phyloP scores from a whole-genome alignment of 2,888 invertebrate species.

The Leptopilina syphax region DNA sequence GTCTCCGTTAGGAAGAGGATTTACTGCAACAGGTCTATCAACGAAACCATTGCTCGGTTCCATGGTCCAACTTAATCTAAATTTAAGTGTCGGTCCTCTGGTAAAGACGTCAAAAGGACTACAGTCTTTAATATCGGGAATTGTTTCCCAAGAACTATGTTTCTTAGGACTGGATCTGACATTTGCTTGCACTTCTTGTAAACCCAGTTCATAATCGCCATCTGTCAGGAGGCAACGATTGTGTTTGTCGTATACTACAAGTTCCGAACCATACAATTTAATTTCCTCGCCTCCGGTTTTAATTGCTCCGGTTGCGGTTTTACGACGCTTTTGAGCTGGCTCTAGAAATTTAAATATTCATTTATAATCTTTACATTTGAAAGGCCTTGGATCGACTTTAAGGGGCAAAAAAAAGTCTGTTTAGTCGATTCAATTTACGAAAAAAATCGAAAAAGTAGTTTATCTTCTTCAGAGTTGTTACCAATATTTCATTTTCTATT shows the following conservation, averaged over 20 bases:
- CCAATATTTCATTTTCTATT: no score
- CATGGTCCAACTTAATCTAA: slow-evolving; percentile 90
- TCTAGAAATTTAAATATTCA: slow-evolving; percentile 75
- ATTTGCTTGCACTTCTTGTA: slow-evolving; percentile 84
- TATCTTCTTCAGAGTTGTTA: no score
- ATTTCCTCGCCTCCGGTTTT: slow-evolving; percentile 77
- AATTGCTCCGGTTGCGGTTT: slow-evolving; percentile 77
- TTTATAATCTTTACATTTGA: no score
- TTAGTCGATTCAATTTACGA: no score
- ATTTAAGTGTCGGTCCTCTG: slow-evolving; percentile 89
- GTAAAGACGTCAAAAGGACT: slow-evolving; percentile 87
- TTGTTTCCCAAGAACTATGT: slow-evolving; percentile 85
- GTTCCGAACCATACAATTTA: slow-evolving; percentile 86
- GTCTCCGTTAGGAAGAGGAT: slow-evolving; percentile 71
- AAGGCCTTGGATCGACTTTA: no score
- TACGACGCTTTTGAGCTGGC: slow-evolving; percentile 85
- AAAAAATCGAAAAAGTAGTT: no score
- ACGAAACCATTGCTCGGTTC: slow-evolving; percentile 84
- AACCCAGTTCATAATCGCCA: slow-evolving; percentile 92
- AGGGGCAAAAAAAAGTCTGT: no score
- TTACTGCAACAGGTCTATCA: slow-evolving; percentile 79
- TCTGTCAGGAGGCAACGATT: slow-evolving; percentile 91
- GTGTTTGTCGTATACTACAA: slow-evolving; percentile 93
- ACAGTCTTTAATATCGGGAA: slow-evolving; percentile 79
- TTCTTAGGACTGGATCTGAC: slow-evolving; percentile 81